phyloP scores from a whole-genome alignment of 1,140 invertebrate genomes.

The Leptinotarsa defecta region DNA sequence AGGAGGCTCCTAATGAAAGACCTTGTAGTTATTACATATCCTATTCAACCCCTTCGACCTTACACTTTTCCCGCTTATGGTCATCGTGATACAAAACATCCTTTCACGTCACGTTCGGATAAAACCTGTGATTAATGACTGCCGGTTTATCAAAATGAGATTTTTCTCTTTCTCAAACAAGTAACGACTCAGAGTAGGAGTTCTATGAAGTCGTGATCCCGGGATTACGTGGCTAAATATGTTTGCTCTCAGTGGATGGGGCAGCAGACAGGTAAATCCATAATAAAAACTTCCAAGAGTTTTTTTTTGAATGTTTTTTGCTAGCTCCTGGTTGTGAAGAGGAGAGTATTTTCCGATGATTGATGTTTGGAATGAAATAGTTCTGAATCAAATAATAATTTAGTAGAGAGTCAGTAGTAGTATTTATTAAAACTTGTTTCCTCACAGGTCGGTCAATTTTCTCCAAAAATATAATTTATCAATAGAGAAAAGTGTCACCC shows the following conservation, averaged over 20 bases:
- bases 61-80: constrained; percentile 35
- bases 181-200: constrained; percentile 29
- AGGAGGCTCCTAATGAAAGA: too few species aligned
- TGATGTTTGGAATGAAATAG: too few species aligned
- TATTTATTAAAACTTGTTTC: too few species aligned
- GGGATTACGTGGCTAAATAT: constrained; percentile 31
- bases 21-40: background rate
- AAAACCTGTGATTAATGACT: constrained; percentile 51
- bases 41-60: background rate
- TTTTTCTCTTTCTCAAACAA: constrained; percentile 47
- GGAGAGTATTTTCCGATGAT: too few species aligned
- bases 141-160: constrained; percentile 50
- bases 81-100: constrained; percentile 45
- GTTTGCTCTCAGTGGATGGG: constrained; percentile 28
- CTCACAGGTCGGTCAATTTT: too few species aligned
- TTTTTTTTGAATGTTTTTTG: too few species aligned
- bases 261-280: constrained; percentile 30
- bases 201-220: constrained; percentile 37
- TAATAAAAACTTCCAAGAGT: constrained; percentile 1
- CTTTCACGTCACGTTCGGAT: constrained; percentile 50
- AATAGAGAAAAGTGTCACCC: too few species aligned
- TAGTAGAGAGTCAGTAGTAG: too few species aligned
- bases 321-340: too few species aligned
- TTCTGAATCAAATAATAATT: too few species aligned
- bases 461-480: too few species aligned